Evolutionary conservation across 2,888 invertebrate genomes (phyloP), one percentile per base, ranked within the genome.

Genomic region (Oxyscelio sp.): DNA sequence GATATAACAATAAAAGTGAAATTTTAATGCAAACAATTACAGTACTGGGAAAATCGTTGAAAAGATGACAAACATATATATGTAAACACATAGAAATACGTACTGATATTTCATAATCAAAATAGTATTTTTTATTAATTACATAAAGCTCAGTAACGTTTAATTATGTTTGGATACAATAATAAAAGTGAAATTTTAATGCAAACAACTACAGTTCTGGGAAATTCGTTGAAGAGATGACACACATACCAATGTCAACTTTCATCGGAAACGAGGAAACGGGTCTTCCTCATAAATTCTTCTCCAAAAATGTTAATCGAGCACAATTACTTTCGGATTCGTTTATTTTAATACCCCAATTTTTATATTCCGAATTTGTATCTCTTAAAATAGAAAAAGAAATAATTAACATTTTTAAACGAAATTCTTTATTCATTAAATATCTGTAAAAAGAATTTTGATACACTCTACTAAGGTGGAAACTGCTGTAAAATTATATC

Each of bases 231-330:
- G 43, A 54, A 27, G 27, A 74, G 74, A 74, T 81, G 81, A 81
- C 81, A 74, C 81, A 81, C 66, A 81, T 81, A 68, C 81, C 81
- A 56, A 68, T 74, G 63, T 81, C 68, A 68, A 74, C 74, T 81
- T 81, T 81, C 81, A 74, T 81, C 50, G 74, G 58, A 31, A 50
- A 66, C 24, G 74, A 74, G 74, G 74, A 81, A 81, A 81, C 74
- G 61, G 73, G 17, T 17, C 80, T 52, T 80, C 58, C 48, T 73
- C 66, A 66, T 80, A 81, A 81, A 81, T 74, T 81, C 74, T 63
- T 70, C 13, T 56, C 40, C 74, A 43, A 74, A 81, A 68, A 61
- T 81, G 74, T 68, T 74, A 68, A 74, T 68, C 61, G 73, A 17
- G 43, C 38, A 68, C 63, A 74, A 81, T 81, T 81, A 74, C 74